A percentile compares a stretch with the other conserved stretches of the same genome.
Conservation (phyloP, 2,113 vertebrate species). For the Hippopotamus amphibius region DNA sequence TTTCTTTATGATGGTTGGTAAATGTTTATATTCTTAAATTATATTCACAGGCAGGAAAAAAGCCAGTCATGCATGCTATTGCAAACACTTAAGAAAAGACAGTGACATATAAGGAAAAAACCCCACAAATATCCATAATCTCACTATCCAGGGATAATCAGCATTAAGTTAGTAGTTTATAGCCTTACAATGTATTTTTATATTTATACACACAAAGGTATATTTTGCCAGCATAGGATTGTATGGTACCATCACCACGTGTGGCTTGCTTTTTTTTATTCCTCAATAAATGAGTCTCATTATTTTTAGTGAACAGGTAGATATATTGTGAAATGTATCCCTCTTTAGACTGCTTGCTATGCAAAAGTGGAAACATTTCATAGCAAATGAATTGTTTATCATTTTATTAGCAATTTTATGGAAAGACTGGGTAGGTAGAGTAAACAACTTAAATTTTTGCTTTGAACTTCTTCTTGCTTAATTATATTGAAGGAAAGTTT, state of each 20-base stretch:
- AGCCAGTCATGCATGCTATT: not conserved
- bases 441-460: slow-evolving; percentile 7
- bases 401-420: slow-evolving; percentile 6
- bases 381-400: not conserved
- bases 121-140: not conserved
- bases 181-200: not conserved
- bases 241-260: not conserved
- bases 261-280: not conserved
- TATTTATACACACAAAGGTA: not conserved
- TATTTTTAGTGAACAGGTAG: not conserved
- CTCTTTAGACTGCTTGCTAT: not conserved
- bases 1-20: slow-evolving; percentile 22
- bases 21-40: not conserved
- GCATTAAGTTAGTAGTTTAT: not conserved
- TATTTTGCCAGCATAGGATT: not conserved
- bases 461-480: not conserved
- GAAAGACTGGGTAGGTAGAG: not conserved
- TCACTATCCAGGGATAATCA: not conserved
- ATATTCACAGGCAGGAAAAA: not conserved
- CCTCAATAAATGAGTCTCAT: not conserved
- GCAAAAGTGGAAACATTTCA: not conserved
- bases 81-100: slow-evolving; percentile 11
- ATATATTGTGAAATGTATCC: not conserved
- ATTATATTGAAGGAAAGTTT: not conserved
- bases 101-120: not conserved